phyloP scores from a whole-genome alignment of 35 echinoderm and acorn worm species.

The Diadema setosum region DNA sequence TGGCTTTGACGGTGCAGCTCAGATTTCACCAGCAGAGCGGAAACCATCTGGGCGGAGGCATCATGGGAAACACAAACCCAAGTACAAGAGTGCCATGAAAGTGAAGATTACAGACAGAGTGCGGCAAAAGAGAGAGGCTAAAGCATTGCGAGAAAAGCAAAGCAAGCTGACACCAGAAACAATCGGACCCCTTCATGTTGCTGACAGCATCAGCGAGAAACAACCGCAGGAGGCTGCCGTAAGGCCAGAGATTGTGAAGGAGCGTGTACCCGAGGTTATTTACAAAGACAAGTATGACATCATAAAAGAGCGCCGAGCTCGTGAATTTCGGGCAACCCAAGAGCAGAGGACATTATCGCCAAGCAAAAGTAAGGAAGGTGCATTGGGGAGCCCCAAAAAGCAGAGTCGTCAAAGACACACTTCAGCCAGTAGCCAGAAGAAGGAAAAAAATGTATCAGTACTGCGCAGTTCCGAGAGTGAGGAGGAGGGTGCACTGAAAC shows the following conservation, averaged over 20 bases:
- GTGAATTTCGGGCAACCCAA: background rate
- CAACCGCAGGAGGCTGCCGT: background rate
- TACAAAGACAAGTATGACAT: slow-evolving; percentile 94
- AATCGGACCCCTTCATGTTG: background rate
- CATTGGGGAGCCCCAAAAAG: background rate
- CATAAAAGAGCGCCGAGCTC: slow-evolving; percentile 75
- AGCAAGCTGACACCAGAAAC: background rate
- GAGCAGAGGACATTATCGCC: background rate
- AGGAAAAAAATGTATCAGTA: background rate
- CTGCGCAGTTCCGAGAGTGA: background rate
- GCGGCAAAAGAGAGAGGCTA: slow-evolving; percentile 43
- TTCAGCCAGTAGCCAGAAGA: background rate
- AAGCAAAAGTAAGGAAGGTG: background rate
- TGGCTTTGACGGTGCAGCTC: background rate
- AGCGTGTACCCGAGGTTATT: slow-evolving; percentile 14
- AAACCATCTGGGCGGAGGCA: background rate
- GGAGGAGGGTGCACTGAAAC: slow-evolving; percentile 50
- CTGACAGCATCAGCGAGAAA: background rate
- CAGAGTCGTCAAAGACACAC: background rate
- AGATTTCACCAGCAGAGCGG: background rate
- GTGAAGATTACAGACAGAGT: slow-evolving; percentile 52
- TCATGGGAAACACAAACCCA: slow-evolving; percentile 29
- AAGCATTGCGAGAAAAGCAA: slow-evolving; percentile 30
- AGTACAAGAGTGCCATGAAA: slow-evolving; percentile 73
- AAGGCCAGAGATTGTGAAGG: slow-evolving; percentile 16